Base-by-base conservation (phyloP, 2,113 vertebrate species). In the Dissostichus mawsoni region DNA sequence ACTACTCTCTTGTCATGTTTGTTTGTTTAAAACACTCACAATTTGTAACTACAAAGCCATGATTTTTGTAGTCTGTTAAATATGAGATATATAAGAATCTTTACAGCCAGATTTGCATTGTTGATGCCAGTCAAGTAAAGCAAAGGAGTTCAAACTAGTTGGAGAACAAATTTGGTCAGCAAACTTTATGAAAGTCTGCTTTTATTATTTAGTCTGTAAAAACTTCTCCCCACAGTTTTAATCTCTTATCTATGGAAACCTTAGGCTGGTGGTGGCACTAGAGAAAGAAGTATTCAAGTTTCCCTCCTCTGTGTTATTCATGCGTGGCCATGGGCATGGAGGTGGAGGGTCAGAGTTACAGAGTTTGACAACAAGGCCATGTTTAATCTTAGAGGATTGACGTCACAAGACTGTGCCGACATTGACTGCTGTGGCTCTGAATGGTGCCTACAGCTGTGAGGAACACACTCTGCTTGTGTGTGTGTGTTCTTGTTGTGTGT, bases 391-490 rank as follows among this genome's bases (percentile, higher is more conserved):
- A 61, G 51, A 69, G 33, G 78, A 36, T 16, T 84, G 69, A 80
- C 57, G 36, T 77, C 84, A 82, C 23, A 73, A 25, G 48, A 66
- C 48, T 51, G 29, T 64, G 47, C 33, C 18, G 5, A 63, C 36
- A 9, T 62, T 17, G 9, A 10, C 70, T 64, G 64, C 57, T 48
- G 62, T 51, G 55, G 36, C 69, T 72, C 23, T 51, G 58, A 77
- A 47, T 25, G 33, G 62, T 20, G 44, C 36, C 52, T 71, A 14
- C 81, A 76, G 76, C 84, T 90, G 90, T 82, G 78, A 81, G 77
- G 69, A 25, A 73, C 63, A 8, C 44, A 83, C 79, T 86, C 50
- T 67, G 72, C 47, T 41, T 23, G 52, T 23, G 50, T 67, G 66
- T 51, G 47, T 17, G 64, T 50, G 45, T 25, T 23, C 18, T 20